Evolutionary conservation across 2,888 invertebrate species (phyloP), one percentile per base, ranked within the genome.

Genomic region (Acanthopleura granulata): DNA sequence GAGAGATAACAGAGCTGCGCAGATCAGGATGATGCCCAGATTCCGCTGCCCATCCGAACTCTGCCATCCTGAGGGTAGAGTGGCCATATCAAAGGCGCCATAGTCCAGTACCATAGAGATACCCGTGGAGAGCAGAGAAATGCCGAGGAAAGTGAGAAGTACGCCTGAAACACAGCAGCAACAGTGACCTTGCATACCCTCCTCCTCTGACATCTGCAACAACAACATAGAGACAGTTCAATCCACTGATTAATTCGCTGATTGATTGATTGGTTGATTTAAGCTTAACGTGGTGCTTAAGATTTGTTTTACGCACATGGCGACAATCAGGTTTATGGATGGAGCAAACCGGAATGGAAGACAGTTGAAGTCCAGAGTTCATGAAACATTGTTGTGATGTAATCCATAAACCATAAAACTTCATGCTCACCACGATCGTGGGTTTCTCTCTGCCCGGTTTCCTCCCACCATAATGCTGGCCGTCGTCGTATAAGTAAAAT

Each of bases 91-190:
- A 25, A 66, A 66, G 16, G 29, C 29, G 29, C 66, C 66, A 66
- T 66, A 66, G 25, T 66, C 66, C 66, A 66, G 29, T 1, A 66
- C 25, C 66, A 66, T 66, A 66, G 25, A 66, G 16, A 66, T 16
- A 27, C 66, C 66, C 6, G 66, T 66, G 22, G 66, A 66, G 14
- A 66, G 29, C 15, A 66, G 66, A 1, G 29, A 16, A 27, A 66
- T 66, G 1, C 66, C 66, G 29, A 66, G 66, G 25, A 66, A 27
- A 6, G 66, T 66, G 25, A 18, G 25, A 6, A 66, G 25, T 1
- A 66, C 29, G 4, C 66, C 66, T 16, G 66, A 27, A 16, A 66
- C 66, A 27, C 66, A 66, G 16, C 29, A 66, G 29, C 66, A 66
- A 66, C 66, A 66, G 25, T 66, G 66, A 16, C 12, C 6, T 27